Percentiles rank a stretch among this genome's conserved stretches.
phyloP scores from a whole-genome alignment of 2,888 invertebrate species.

The Polyommatus icarus region DNA sequence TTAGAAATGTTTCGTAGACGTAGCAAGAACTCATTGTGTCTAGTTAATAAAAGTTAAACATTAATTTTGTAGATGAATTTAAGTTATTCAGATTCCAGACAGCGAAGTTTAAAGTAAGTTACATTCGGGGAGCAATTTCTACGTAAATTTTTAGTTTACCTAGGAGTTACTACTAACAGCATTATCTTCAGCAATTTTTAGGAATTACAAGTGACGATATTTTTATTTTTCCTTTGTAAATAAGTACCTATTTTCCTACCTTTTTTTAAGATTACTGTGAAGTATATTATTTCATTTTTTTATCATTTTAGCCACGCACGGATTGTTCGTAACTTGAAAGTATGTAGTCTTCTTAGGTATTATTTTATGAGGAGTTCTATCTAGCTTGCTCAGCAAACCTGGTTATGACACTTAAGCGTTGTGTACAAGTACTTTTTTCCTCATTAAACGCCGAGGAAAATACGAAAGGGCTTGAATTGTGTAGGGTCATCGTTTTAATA shows the following conservation, averaged over 20 bases:
- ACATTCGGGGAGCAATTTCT: constrained; percentile 23
- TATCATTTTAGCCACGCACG: background rate
- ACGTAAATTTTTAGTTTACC: constrained; percentile 25
- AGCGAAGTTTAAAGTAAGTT: constrained; percentile 20
- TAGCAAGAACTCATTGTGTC: background rate
- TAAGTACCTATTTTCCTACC: too few relatives aligned
- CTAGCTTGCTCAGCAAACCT: background rate
- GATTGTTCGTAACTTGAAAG: too few relatives aligned
- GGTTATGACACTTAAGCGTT: background rate
- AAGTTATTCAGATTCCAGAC: constrained; percentile 21
- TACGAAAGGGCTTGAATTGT: background rate
- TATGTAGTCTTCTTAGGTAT: background rate
- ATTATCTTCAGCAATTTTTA: background rate
- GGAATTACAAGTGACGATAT: background rate
- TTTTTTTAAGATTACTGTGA: background rate
- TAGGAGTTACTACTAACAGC: background rate
- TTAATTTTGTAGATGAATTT: constrained; percentile 16
- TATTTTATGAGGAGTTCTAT: background rate
- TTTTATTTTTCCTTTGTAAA: background rate
- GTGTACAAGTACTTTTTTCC: background rate
- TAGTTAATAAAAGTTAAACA: constrained; percentile 22
- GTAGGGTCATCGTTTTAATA: background rate
- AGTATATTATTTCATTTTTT: background rate
- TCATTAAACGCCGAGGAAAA: background rate
- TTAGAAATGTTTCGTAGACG: background rate